Conservation (phyloP, 53 echinoderm and acorn worm species). For the Holothuria leucospilota region DNA sequence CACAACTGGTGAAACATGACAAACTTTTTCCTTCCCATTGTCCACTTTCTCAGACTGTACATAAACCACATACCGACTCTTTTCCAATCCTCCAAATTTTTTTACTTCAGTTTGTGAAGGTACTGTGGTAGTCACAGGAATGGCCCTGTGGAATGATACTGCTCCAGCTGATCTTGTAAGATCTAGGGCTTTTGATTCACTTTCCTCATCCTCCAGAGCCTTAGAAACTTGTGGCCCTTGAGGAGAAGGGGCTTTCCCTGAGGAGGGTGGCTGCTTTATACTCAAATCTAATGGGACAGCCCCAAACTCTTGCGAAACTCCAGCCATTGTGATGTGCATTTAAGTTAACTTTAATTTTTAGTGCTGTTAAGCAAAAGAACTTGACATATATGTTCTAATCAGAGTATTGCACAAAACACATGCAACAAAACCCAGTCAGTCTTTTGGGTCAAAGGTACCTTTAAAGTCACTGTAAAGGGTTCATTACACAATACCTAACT, state of each 20-base stretch:
- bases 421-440: too few species aligned
- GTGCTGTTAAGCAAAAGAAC: too few species aligned
- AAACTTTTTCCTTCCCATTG: background rate
- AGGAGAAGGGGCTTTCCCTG: background rate
- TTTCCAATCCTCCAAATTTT: background rate
- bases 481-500: too few species aligned
- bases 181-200: background rate
- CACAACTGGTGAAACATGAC: too few species aligned
- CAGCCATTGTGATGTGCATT: background rate
- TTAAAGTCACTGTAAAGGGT: too few species aligned
- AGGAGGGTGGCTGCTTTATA: background rate
- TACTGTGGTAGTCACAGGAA: conserved; percentile 27
- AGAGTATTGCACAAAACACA: too few species aligned
- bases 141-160: conserved; percentile 27
- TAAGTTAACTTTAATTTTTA: too few species aligned
- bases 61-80: background rate
- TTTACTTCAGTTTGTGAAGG: background rate
- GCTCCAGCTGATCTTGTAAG: background rate
- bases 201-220: background rate
- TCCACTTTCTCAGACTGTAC: background rate
- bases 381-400: too few species aligned
- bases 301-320: background rate
- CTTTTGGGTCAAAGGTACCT: too few species aligned
- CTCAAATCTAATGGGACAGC: conserved; percentile 22
- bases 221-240: background rate